Evolutionary conservation across 2,888 invertebrate genomes (phyloP), one percentile per base, ranked within the genome.

Genomic region (Eledone cirrhosa): DNA sequence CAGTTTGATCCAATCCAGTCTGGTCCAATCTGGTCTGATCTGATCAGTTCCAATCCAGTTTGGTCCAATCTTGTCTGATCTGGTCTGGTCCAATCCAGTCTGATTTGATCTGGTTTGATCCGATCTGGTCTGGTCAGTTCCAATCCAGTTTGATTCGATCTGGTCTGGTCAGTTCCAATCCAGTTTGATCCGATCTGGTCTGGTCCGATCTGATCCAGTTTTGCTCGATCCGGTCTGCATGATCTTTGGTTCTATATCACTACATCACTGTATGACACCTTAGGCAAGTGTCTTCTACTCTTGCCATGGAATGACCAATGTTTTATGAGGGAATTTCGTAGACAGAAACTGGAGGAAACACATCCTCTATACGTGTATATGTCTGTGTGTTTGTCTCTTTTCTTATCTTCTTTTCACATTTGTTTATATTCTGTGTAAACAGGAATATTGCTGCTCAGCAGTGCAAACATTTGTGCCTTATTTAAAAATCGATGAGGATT

Each of bases 61-160:
- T 72, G 72, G 24, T 72, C 72, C 24, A 24, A 72, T 72, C 72
- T 72, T 72, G 24, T 72, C 72, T 24, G 72, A 77, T 77, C 59
- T 77, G 59, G 53, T 77, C 27, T 77, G 77, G 24, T 29, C 59
- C 53, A 59, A 77, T 59, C 59, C 22, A 24, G 53, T 77, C 77
- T 77, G 59, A 77, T 77, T 59, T 53, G 77, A 77, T 77, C 77
- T 77, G 53, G 53, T 77, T 27, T 77, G 33, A 77, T 53, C 77
- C 53, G 33, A 77, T 59, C 16, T 77, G 77, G 19, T 77, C 77
- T 48, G 53, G 53, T 77, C 53, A 59, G 19, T 59, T 77, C 77
- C 19, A 59, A 77, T 77, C 53, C 53, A 27, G 53, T 77, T 59
- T 77, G 77, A 77, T 77, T 59, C 27, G 77, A 59, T 77, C 24